These are phyloP conservation scores for Nemapogon koenigi DNA, from an alignment of 2,888 invertebrate species.

Conservation along the genomic window DNA sequence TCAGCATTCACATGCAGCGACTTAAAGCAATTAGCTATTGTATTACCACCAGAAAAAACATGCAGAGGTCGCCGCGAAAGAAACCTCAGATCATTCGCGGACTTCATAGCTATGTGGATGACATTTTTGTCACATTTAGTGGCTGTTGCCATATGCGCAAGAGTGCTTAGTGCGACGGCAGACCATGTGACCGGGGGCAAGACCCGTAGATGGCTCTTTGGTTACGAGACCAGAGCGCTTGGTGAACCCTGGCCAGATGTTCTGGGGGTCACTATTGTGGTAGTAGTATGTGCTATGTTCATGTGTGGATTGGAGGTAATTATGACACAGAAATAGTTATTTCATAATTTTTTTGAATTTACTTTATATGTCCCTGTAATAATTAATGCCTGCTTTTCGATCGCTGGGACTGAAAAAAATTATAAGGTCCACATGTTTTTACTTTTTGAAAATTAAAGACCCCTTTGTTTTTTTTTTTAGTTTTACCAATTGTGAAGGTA, in stretches of 20 bases:
- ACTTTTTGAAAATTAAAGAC: no score
- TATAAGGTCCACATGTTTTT: no score
- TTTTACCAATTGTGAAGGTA: no score
- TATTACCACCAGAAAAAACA: conserved; percentile 44
- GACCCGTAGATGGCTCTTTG: conserved; percentile 67
- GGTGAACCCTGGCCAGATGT: conserved; percentile 72
- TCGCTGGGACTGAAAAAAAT: no score
- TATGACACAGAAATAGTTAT: no score
- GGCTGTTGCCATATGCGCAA: conserved; percentile 67
- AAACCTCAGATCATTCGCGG: conserved; percentile 55
- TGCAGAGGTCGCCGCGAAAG: conserved; percentile 44
- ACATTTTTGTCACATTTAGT: conserved; percentile 64
- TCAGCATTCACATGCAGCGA: conserved; percentile 49
- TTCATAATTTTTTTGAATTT: no score
- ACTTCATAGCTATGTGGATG: conserved; percentile 68
- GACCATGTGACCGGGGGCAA: conserved; percentile 67
- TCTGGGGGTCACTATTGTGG: conserved; percentile 65
- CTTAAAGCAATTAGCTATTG: conserved; percentile 40
- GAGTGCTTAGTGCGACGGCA: conserved; percentile 67
- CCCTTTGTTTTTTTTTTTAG: no score
- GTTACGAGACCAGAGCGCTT: conserved; percentile 61
- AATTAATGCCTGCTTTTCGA: no score
- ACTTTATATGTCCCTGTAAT: no score
- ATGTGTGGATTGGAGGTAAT: conserved; percentile 69
- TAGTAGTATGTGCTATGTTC: conserved; percentile 67